Conservation (phyloP, 2,888 invertebrate species). For the Merodon equestris region DNA sequence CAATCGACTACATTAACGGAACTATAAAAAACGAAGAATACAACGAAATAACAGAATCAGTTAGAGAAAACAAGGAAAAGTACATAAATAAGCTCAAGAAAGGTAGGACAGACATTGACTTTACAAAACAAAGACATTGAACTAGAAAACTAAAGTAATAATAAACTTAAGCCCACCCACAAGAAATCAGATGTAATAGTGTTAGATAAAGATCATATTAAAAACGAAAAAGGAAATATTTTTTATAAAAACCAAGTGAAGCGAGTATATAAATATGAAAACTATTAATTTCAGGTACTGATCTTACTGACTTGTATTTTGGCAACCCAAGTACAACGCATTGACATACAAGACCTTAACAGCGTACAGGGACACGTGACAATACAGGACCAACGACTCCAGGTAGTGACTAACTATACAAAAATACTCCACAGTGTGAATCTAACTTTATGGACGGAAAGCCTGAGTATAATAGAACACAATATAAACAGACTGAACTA, state of each 20-base stretch:
- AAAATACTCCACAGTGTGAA: conserved; percentile 30
- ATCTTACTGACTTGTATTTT: too few species aligned
- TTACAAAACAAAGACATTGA: conserved; percentile 6
- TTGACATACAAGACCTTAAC: neutral
- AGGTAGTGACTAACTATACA: conserved; percentile 1
- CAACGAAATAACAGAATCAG: conserved; percentile 16
- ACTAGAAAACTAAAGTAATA: too few species aligned
- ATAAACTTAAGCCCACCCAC: neutral
- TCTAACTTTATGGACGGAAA: conserved; percentile 17
- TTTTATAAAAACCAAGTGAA: conserved; percentile 1
- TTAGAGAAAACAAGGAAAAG: conserved; percentile 19
- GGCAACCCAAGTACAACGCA: too few species aligned
- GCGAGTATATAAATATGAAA: conserved; percentile 2
- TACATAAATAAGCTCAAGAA: conserved; percentile 19
- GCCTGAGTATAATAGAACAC: conserved; percentile 18
- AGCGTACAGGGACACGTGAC: neutral
- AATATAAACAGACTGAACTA: conserved; percentile 21
- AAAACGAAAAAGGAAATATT: conserved; percentile 5
- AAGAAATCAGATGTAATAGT: too few species aligned
- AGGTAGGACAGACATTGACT: neutral
- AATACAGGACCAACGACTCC: conserved; percentile 5
- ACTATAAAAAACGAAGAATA: conserved; percentile 9
- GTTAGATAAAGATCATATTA: neutral
- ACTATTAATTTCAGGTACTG: neutral
- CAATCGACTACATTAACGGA: conserved; percentile 20